Percentiles rank a stretch among this genome's conserved stretches.
phyloP scores from a whole-genome alignment of 2,113 vertebrate genomes.

The Lota lota region DNA sequence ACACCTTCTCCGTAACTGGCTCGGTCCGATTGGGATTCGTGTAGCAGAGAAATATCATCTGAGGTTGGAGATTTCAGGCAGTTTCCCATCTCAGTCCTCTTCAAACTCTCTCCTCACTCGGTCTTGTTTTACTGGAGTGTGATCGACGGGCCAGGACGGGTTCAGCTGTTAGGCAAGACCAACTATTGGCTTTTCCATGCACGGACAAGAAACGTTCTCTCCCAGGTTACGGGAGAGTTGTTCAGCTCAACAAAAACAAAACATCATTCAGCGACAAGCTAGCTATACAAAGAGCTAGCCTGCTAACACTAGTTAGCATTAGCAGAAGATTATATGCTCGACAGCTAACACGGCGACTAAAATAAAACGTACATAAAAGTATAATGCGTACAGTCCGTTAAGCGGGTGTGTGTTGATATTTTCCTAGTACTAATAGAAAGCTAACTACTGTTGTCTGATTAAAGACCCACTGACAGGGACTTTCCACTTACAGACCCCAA shows the following conservation, averaged over 20 bases:
- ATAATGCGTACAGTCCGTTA: no score
- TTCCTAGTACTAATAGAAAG: constrained; percentile 19
- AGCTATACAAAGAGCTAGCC: constrained; percentile 71
- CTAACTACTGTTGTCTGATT: background rate
- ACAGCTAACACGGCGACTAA: background rate
- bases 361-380: no score
- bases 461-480: constrained; percentile 46
- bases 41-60: constrained; percentile 91
- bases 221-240: constrained; percentile 54
- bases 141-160: no score
- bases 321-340: constrained; percentile 22
- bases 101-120: constrained; percentile 34
- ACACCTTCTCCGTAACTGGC: constrained; percentile 87
- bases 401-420: background rate
- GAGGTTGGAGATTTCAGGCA: constrained; percentile 91
- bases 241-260: constrained; percentile 67
- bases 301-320: constrained; percentile 48
- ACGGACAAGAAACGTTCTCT: constrained; percentile 31
- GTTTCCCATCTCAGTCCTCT: constrained; percentile 83
- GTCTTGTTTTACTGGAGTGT: constrained; percentile 18
- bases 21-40: constrained; percentile 90
- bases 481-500: constrained; percentile 60
- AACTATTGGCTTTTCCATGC: no score
- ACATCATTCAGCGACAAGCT: constrained; percentile 64
- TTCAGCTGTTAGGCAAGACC: no score